Conservation (phyloP, 2,888 invertebrate species). For the Synanthedon formicaeformis region DNA sequence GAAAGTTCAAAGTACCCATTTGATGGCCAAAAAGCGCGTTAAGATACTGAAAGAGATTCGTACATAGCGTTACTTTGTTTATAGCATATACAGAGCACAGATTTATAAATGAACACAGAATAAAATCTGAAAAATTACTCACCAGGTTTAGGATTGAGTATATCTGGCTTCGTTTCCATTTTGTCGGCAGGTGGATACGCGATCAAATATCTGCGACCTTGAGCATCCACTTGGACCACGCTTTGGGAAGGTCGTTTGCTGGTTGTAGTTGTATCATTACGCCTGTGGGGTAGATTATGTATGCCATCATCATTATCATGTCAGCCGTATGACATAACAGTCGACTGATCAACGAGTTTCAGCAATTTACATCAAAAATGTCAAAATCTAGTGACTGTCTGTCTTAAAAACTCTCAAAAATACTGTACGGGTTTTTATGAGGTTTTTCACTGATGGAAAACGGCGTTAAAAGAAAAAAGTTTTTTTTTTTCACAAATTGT, state of each 20-base stretch:
- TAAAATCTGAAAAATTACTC: constrained; percentile 9
- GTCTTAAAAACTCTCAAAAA: too few species aligned
- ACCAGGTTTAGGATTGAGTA: constrained; percentile 58
- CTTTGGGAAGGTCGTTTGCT: constrained; percentile 57
- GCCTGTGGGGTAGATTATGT: constrained; percentile 17
- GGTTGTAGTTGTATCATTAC: constrained; percentile 32
- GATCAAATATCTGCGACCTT: constrained; percentile 53
- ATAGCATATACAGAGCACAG: neutral
- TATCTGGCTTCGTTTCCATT: constrained; percentile 55
- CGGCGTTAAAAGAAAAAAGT: too few species aligned
- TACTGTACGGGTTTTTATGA: too few species aligned
- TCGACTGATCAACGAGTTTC: too few species aligned
- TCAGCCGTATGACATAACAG: too few species aligned
- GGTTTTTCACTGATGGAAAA: too few species aligned
- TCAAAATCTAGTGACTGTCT: too few species aligned
- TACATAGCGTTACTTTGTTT: neutral
- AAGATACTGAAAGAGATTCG: neutral
- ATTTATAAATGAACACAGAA: neutral
- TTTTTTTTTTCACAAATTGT: too few species aligned
- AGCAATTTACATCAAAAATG: too few species aligned
- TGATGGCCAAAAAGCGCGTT: neutral
- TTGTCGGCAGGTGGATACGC: constrained; percentile 54
- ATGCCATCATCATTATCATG: too few species aligned
- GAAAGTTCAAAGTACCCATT: too few species aligned
- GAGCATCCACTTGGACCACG: constrained; percentile 60